A percentile compares a stretch with the other conserved stretches of the same genome.
phyloP scores from a whole-genome alignment of 2,888 invertebrate genomes.

The Ophonus ardosiacus region DNA sequence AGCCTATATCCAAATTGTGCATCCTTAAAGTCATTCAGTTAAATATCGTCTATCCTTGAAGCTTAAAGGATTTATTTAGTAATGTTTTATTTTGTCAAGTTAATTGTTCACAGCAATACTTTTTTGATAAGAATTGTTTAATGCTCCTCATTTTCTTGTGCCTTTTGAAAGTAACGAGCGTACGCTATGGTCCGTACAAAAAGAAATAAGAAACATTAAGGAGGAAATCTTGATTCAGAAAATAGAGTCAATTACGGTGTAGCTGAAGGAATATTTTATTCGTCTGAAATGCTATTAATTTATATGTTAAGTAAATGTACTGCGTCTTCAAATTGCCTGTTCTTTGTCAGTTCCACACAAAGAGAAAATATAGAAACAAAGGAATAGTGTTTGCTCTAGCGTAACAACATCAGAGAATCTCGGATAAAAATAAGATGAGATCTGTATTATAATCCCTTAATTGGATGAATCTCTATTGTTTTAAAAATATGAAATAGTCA shows the following conservation, averaged over 20 bases:
- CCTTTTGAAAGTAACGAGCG: background rate
- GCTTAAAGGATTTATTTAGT: no score
- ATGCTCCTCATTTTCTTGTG: no score
- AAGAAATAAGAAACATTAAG: conserved; percentile 20
- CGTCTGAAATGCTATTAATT: conserved; percentile 24
- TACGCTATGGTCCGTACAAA: background rate
- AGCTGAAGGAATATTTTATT: background rate
- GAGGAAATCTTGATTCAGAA: conserved; percentile 37
- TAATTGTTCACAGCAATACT: no score
- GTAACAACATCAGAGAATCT: background rate
- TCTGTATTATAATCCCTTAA: no score
- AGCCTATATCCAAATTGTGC: no score
- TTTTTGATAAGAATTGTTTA: no score
- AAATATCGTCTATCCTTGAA: no score
- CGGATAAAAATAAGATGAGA: no score
- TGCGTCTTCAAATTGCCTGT: conserved; percentile 15
- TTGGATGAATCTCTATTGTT: no score
- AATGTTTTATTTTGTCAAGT: no score
- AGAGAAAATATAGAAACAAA: background rate
- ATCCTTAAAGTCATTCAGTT: no score
- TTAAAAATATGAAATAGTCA: no score
- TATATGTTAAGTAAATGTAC: conserved; percentile 31
- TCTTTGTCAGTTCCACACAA: background rate
- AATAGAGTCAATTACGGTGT: background rate
- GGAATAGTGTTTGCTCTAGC: background rate